Evolutionary conservation across 2,113 vertebrate genomes (phyloP).

Genomic region (Alethe castanea): DNA sequence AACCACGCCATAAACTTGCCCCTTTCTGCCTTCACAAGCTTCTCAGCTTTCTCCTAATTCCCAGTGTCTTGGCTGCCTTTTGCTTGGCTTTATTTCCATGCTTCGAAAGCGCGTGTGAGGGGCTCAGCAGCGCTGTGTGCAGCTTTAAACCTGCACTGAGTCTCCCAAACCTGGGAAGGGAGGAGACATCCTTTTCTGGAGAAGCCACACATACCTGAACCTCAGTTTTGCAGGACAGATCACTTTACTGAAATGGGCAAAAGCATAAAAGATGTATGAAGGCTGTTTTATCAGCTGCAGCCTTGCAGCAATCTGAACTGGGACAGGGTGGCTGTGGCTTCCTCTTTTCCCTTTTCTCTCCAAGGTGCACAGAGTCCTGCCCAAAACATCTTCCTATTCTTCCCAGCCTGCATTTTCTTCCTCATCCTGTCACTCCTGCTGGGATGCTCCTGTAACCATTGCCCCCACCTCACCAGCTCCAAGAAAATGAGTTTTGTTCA

Average conservation of each 20-base stretch:
- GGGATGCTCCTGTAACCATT: not conserved
- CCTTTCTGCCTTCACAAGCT: not conserved
- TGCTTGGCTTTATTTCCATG: not conserved
- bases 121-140: rapidly evolving
- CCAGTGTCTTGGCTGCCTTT: not conserved
- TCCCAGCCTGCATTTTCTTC: not conserved
- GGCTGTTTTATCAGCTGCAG: not conserved
- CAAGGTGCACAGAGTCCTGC: not conserved
- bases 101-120: rapidly evolving
- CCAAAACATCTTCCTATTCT: rapidly evolving
- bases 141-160: rapidly evolving
- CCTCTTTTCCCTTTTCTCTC: not conserved
- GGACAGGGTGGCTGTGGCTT: not conserved
- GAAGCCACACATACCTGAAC: rapidly evolving
- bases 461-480: not conserved
- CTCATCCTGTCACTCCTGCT: not conserved
- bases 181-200: not conserved
- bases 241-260: not conserved
- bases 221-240: not conserved
- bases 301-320: not conserved
- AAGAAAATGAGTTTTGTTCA: rapidly evolving
- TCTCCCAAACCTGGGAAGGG: not conserved
- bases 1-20: not conserved
- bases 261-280: not conserved
- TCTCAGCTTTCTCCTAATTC: not conserved